Evolutionary conservation across 2,888 invertebrate genomes (phyloP), one percentile per base, ranked within the genome.

Genomic region (Cheilosia vernalis): DNA sequence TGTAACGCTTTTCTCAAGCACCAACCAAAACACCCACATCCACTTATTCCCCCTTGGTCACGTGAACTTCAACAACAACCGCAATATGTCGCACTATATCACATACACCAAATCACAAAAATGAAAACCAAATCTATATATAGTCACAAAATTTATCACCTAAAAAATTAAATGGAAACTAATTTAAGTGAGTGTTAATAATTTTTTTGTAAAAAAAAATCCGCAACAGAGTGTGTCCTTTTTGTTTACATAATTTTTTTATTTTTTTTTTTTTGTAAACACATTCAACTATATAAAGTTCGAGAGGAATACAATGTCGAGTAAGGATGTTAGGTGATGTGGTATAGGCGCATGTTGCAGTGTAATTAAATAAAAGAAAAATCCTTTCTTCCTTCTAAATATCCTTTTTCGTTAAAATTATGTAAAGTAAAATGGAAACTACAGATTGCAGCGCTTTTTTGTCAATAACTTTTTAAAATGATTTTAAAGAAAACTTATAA

Each of bases 321-420:
- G 55, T 61, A 70, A 60, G 70, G 69, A 77, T 67, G 17, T 67
- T 86, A 86, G 76, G 86, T 77, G 72, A 86, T 77, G 86, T 86
- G 82, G 86, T 86, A 85, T 85, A 85, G 85, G 81, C 81, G 82
- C 86, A 86, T 82, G 81, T 82, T 86, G 86, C 86, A 77, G 86
- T 69, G 72, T 81, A 30, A 61, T 69, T 49, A 63, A 66, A 58
- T 42, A 30, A 10, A 17, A 60, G 58, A 51, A 51, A 64, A 80
- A 37, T 67, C 66, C 82, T 72, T 77, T 64, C 60, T 67, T 78
- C 79, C 78, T 49, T 77, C 47, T 67, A 42, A 81, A 63, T 42
- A 49, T 81, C 72, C 82, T 73, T 70, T 49, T 69, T 76, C 15
- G 40, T 66, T 70, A 51, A 73, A 66, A 70, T 83, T 37, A 49